Conservation (phyloP, 2,888 invertebrate species). For the Odontocolon sp. region DNA sequence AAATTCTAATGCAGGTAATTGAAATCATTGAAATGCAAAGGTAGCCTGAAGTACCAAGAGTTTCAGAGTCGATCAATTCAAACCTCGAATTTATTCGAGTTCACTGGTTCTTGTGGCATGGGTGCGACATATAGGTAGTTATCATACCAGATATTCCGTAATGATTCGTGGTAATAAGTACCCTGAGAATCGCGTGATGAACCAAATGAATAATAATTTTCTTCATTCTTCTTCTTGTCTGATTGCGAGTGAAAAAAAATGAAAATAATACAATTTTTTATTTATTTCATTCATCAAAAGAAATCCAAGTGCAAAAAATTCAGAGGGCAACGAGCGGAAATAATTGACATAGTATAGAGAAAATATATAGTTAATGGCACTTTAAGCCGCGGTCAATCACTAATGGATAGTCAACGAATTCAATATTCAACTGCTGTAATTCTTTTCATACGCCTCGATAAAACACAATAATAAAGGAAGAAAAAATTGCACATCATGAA, state of each 20-base stretch:
- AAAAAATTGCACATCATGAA: constrained; percentile 19
- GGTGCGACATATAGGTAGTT: neutral
- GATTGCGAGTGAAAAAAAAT: too few relatives aligned
- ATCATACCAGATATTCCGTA: neutral
- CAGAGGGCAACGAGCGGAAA: too few relatives aligned
- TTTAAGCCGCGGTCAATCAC: too few relatives aligned
- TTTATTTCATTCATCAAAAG: too few relatives aligned
- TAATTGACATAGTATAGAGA: too few relatives aligned
- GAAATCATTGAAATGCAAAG: constrained; percentile 40
- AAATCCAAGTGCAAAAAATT: too few relatives aligned
- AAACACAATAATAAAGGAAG: constrained; percentile 8
- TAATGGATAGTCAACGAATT: too few relatives aligned
- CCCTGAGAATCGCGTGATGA: constrained; percentile 29
- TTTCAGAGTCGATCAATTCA: neutral
- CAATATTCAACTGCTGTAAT: constrained; percentile 16
- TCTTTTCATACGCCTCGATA: constrained; percentile 10
- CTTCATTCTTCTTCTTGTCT: neutral
- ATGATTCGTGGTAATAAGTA: constrained; percentile 2
- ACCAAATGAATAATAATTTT: constrained; percentile 17
- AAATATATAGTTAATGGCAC: too few relatives aligned
- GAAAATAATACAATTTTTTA: too few relatives aligned
- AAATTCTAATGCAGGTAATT: constrained; percentile 22
- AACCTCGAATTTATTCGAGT: constrained; percentile 13
- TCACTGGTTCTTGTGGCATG: neutral
- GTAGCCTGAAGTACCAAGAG: neutral